Percentiles rank a stretch among this genome's conserved stretches.
These are phyloP conservation scores for Linyphia triangularis DNA, from an alignment of 2,888 invertebrate genomes.

Conservation along the genomic window DNA sequence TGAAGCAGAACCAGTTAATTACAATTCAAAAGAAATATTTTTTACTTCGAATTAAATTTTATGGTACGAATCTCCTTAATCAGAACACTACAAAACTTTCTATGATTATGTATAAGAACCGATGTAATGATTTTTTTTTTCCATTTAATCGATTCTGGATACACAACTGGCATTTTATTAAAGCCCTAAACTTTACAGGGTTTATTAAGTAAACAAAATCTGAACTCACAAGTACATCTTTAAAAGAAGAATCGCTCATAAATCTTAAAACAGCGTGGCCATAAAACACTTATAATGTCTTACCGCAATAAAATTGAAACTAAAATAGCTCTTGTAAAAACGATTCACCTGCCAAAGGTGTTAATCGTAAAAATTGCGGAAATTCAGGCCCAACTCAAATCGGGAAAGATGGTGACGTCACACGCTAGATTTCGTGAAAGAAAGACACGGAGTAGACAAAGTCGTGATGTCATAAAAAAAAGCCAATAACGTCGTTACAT, in stretches of 20 bases:
- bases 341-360: conserved; percentile 29
- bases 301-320: neutral
- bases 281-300: conserved; percentile 8
- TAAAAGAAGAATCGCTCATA: neutral
- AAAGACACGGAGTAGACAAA: neutral
- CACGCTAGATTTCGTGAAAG: conserved; percentile 17
- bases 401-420: conserved; percentile 40
- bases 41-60: too few relatives aligned
- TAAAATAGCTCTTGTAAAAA: neutral
- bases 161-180: neutral
- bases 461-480: conserved; percentile 38
- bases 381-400: neutral
- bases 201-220: neutral
- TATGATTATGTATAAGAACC: too few relatives aligned
- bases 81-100: too few relatives aligned
- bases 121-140: too few relatives aligned
- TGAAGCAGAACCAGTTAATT: too few relatives aligned
- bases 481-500: conserved; percentile 34
- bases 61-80: too few relatives aligned
- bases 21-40: too few relatives aligned
- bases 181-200: neutral
- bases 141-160: too few relatives aligned
- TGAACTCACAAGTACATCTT: neutral
- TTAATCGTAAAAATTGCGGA: conserved; percentile 38
- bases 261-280: neutral